phyloP scores from a whole-genome alignment of 1,140 invertebrate species.

The Leguminivora glycinivorella region DNA sequence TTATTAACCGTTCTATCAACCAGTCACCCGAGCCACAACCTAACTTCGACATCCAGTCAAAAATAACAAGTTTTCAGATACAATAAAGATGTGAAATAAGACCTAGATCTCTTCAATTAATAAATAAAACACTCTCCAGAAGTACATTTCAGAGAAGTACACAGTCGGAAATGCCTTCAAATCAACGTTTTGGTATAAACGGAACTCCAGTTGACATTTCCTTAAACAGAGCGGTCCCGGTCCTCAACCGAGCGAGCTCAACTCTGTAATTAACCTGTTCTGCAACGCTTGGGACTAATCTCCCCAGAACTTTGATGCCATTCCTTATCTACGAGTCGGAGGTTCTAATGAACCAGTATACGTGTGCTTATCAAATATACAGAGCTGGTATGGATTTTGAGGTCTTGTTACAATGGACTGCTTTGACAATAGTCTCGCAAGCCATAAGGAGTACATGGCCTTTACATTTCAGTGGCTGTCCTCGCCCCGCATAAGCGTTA shows the following conservation, averaged over 20 bases:
- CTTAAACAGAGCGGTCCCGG: too few species aligned
- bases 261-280: conserved; percentile 2
- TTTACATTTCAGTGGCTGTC: conserved; percentile 3
- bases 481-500: not conserved
- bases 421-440: not conserved
- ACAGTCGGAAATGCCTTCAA: too few species aligned
- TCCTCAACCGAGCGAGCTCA: not conserved
- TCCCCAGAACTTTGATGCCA: not conserved
- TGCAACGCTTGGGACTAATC: not conserved
- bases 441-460: not conserved
- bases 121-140: too few species aligned
- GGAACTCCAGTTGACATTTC: too few species aligned
- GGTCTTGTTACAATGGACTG: not conserved
- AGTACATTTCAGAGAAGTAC: too few species aligned
- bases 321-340: not conserved
- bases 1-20: too few species aligned
- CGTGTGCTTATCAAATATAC: not conserved
- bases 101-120: too few species aligned
- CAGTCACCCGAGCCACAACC: too few species aligned
- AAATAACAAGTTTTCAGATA: too few species aligned
- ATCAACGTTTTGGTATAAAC: too few species aligned
- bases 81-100: too few species aligned
- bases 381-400: not conserved
- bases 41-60: too few species aligned
- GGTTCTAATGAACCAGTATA: not conserved